Percentiles rank a stretch among this genome's conserved stretches.
Conservation (phyloP, 1,140 invertebrate species). For the Diprion similis region DNA sequence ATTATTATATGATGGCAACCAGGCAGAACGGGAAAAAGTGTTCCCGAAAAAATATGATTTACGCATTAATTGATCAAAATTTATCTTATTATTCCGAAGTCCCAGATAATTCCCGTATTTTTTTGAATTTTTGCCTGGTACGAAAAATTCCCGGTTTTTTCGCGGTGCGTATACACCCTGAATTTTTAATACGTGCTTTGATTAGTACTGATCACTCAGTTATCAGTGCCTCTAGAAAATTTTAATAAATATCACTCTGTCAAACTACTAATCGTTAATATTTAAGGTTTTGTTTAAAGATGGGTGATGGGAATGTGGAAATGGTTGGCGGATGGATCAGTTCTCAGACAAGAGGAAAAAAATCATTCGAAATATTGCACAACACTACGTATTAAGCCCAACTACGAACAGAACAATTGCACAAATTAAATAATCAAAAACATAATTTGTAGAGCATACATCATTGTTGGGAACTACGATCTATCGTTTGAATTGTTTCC, state of each 20-base stretch:
- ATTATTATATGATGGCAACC: too few relatives aligned
- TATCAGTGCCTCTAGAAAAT: constrained; percentile 33
- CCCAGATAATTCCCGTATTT: too few relatives aligned
- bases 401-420: constrained; percentile 8
- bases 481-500: neutral
- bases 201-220: constrained; percentile 39
- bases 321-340: neutral
- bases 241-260: constrained; percentile 18
- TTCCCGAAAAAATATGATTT: too few relatives aligned
- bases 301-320: neutral
- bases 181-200: neutral
- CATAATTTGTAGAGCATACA: neutral
- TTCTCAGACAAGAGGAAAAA: constrained; percentile 22
- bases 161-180: too few relatives aligned
- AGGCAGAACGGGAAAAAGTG: too few relatives aligned
- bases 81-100: too few relatives aligned
- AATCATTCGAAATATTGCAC: constrained; percentile 15
- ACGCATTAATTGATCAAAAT: too few relatives aligned
- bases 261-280: constrained; percentile 1
- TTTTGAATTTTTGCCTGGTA: too few relatives aligned
- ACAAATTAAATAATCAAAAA: neutral
- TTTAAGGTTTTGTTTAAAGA: neutral
- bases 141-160: too few relatives aligned
- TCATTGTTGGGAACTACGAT: neutral
- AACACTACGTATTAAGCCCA: constrained; percentile 10